Evolutionary conservation across 2,113 vertebrate species (phyloP).

Genomic region (Brachionichthys hirsutus): DNA sequence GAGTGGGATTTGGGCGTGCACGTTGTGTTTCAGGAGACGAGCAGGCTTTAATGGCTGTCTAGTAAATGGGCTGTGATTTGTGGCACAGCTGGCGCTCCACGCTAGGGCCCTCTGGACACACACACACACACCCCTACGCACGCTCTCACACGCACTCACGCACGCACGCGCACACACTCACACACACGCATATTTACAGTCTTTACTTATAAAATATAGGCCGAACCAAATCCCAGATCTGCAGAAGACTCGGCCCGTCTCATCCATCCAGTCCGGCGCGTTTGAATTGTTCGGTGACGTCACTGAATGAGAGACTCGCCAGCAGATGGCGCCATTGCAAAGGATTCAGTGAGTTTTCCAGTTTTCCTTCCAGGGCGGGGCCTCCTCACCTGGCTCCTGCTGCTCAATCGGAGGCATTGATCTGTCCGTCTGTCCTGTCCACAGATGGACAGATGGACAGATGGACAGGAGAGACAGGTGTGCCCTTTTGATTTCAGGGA

Average conservation of each 20-base stretch:
- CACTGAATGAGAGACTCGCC: slow-evolving; percentile 6
- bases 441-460: no score
- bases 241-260: slow-evolving; percentile 45
- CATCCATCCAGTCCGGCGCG: slow-evolving; percentile 51
- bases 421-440: slow-evolving; percentile 39
- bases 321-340: slow-evolving; percentile 62
- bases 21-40: slow-evolving; percentile 76
- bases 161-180: slow-evolving; percentile 24
- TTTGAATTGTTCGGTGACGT: no score
- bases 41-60: slow-evolving; percentile 78
- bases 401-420: slow-evolving; percentile 26
- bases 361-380: not conserved
- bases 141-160: slow-evolving; percentile 19
- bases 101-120: slow-evolving; percentile 50
- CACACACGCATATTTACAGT: slow-evolving; percentile 33
- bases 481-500: slow-evolving; percentile 52
- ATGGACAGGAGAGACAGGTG: no score
- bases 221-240: no score
- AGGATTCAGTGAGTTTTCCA: slow-evolving; percentile 17
- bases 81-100: slow-evolving; percentile 69
- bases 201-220: no score
- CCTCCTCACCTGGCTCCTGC: not conserved
- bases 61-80: slow-evolving; percentile 78
- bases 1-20: slow-evolving; percentile 65
- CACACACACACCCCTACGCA: slow-evolving; percentile 23